Percentiles rank a stretch among this genome's conserved stretches.
phyloP scores from a whole-genome alignment of 2,888 invertebrate genomes.

The Pantelozetes paolii region DNA sequence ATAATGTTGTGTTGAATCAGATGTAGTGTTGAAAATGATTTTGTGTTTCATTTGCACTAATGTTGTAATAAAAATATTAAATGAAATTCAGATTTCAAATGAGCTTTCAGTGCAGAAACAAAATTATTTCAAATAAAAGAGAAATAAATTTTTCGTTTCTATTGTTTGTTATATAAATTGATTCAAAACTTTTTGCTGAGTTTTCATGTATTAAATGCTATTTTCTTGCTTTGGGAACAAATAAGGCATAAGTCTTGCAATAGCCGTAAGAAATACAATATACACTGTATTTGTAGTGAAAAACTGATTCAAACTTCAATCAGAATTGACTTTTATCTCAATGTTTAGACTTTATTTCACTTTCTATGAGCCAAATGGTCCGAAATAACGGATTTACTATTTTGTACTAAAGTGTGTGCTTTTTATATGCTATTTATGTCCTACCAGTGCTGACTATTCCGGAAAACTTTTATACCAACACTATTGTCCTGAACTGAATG shows the following conservation, averaged over 20 bases:
- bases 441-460: slow-evolving; percentile 22
- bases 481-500: slow-evolving; percentile 28
- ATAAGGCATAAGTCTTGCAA: slow-evolving; percentile 20
- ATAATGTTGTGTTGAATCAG: too few species aligned
- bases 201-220: slow-evolving; percentile 1
- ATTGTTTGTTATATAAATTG: too few species aligned
- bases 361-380: slow-evolving; percentile 21
- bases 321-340: slow-evolving; percentile 2
- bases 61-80: too few species aligned
- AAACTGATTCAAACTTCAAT: slow-evolving; percentile 12
- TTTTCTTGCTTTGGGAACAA: slow-evolving; percentile 2
- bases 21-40: too few species aligned
- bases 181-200: not conserved
- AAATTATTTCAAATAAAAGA: too few species aligned
- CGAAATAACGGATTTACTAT: slow-evolving; percentile 24
- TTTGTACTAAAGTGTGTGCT: not conserved
- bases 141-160: too few species aligned
- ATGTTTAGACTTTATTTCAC: not conserved
- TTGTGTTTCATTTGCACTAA: too few species aligned
- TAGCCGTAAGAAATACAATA: slow-evolving; percentile 1
- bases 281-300: not conserved
- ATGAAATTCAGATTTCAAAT: too few species aligned
- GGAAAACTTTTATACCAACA: slow-evolving; percentile 10
- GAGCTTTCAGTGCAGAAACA: too few species aligned
- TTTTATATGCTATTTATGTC: slow-evolving; percentile 4